Percentiles rank a stretch among this genome's conserved stretches.
These are phyloP conservation scores for Drosophila greeni DNA, from an alignment of 2,888 invertebrate genomes.

Conservation along the genomic window DNA sequence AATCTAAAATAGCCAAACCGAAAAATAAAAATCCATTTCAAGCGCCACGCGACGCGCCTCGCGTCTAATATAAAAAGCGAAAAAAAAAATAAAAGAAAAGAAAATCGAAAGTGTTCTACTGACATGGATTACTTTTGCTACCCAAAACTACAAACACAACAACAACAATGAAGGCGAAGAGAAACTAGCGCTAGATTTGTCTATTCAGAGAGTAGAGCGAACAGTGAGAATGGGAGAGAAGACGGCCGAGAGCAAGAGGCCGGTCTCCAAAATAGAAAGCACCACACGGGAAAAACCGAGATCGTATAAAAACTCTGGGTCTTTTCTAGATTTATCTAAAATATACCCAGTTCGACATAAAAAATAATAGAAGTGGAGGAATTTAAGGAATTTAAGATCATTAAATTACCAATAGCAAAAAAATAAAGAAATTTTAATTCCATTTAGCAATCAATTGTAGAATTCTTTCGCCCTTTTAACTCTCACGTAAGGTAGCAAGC, in stretches of 20 bases:
- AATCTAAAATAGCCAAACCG: conserved; percentile 18
- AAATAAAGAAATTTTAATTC: neutral
- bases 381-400: no score
- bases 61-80: conserved; percentile 39
- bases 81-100: conserved; percentile 16
- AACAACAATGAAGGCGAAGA: conserved; percentile 43
- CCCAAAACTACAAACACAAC: conserved; percentile 38
- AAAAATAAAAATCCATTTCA: conserved; percentile 6
- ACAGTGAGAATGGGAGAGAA: conserved; percentile 22
- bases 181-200: conserved; percentile 70
- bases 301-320: neutral
- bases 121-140: conserved; percentile 75
- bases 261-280: conserved; percentile 62
- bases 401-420: neutral
- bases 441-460: neutral
- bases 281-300: conserved; percentile 40
- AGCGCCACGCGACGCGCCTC: conserved; percentile 63
- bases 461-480: neutral
- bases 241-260: conserved; percentile 36
- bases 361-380: neutral
- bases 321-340: neutral
- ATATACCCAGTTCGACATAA: neutral
- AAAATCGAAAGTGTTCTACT: conserved; percentile 77
- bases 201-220: conserved; percentile 41
- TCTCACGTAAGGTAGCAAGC: conserved; percentile 20